phyloP scores from a whole-genome alignment of 1,140 invertebrate genomes.

The Amyelois transitella region DNA sequence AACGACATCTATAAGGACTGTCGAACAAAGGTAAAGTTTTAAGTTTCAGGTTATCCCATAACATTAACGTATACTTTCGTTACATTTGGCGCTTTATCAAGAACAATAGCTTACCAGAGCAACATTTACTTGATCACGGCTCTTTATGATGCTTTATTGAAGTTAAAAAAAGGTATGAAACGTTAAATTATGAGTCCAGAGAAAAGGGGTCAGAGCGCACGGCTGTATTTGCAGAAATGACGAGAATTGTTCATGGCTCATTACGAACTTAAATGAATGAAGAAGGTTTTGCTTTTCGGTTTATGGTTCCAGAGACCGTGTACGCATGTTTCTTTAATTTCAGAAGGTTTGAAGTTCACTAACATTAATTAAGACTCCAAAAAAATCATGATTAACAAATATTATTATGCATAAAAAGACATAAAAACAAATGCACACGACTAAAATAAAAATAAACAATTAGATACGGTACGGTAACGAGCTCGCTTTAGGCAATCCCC shows the following conservation, averaged over 20 bases:
- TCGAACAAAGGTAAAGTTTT: constrained; percentile 7
- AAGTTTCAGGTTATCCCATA: constrained; percentile 23
- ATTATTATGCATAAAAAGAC: no score
- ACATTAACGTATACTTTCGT: constrained; percentile 23
- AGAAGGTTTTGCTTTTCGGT: constrained; percentile 29
- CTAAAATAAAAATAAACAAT: neutral
- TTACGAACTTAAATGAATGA: constrained; percentile 54
- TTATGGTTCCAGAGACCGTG: constrained; percentile 24
- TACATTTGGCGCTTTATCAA: constrained; percentile 37
- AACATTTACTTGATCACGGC: constrained; percentile 59
- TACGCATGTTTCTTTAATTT: constrained; percentile 20
- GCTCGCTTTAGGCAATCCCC: constrained; percentile 6
- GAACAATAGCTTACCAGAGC: constrained; percentile 56
- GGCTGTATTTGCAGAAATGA: constrained; percentile 46
- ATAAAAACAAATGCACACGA: neutral
- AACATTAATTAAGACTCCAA: no score
- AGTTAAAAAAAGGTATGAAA: constrained; percentile 42
- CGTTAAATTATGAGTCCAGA: constrained; percentile 49
- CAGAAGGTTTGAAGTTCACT: no score
- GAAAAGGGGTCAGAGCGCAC: constrained; percentile 43
- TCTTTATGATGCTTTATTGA: constrained; percentile 57
- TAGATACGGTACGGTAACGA: constrained; percentile 3
- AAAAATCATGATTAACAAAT: no score
- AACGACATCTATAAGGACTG: constrained; percentile 5
- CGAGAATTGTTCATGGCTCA: constrained; percentile 60